Evolutionary conservation across 2,797 vertebrate genomes (phyloP), one percentile per base, ranked within the genome.

Genomic region (Micromesistius poutassou): DNA sequence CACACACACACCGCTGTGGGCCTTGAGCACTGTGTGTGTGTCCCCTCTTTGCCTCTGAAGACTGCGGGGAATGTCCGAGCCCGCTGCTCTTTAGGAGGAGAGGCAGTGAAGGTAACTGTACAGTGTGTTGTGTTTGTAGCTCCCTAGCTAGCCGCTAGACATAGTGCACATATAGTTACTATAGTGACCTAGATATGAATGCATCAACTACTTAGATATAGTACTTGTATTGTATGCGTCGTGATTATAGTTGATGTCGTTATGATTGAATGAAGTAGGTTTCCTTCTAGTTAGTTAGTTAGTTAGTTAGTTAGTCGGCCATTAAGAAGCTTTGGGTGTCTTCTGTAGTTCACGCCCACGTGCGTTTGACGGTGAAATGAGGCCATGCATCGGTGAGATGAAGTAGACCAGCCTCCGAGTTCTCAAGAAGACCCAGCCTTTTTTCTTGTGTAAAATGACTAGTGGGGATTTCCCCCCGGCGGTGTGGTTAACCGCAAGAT

Each of bases 51-150:
- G 74, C 77, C 72, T 83, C 8, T 77, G 12, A 88, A 91, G 91
- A 89, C 79, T 81, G 30, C 80, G 84, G 80, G 68, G 82, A 71
- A 38, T 78, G 79, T 83, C 85, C 81, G 74, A 88, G 81, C 83
- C 87, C 83, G 50, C 62, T 81, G 81, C 86, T 87, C 62, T 75
- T 38, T 85, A 90, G 89, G 81, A 90, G 89, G 81, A 89, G 89
- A 75, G 81, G 83, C 87, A 91, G 91, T 82, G 86, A 91, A 91
- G 91, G 91, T 90, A 90, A 91, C 78, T 22, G 9, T 25, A 9
- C 73, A 74, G 28, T 55, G 28, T 55, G 5, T 30, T 28, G 50
- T 13, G 50, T 68, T 73, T 36, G 38, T 16, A 10, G n/a, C n/a
- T 19, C n/a, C n/a, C 22, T 40, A 42, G 38, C 28, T 40, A 9